Conservation (phyloP, 2,888 invertebrate species). For the Baccha elongata region DNA sequence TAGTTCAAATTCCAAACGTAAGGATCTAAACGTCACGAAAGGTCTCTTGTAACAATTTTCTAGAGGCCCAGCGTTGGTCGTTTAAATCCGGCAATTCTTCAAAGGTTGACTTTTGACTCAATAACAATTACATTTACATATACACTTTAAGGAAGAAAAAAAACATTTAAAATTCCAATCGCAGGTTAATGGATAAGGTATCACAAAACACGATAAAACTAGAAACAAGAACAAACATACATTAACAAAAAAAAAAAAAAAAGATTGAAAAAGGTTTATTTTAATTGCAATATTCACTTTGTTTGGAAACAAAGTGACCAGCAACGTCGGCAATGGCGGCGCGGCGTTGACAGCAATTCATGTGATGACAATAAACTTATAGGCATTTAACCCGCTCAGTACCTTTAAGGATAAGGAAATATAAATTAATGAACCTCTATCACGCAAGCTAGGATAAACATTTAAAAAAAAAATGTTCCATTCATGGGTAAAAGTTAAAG, state of each 20-base stretch:
- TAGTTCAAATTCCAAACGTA: too few relatives aligned
- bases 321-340: neutral
- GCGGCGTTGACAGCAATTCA: conserved; percentile 61
- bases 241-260: conserved; percentile 21
- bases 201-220: conserved; percentile 35
- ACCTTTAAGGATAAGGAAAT: conserved; percentile 55
- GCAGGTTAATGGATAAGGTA: conserved; percentile 34
- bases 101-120: too few relatives aligned
- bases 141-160: too few relatives aligned
- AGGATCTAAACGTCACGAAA: too few relatives aligned
- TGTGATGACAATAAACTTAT: conserved; percentile 69
- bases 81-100: too few relatives aligned
- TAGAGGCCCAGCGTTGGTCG: too few relatives aligned
- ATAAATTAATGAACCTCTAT: conserved; percentile 39
- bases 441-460: conserved; percentile 38
- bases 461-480: conserved; percentile 38
- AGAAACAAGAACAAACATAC: neutral
- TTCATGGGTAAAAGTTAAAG: neutral
- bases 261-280: conserved; percentile 25
- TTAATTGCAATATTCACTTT: conserved; percentile 58
- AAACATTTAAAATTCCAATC: too few relatives aligned
- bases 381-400: conserved; percentile 61
- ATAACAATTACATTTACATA: too few relatives aligned
- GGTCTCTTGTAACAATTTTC: too few relatives aligned
- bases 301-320: conserved; percentile 32